Evolutionary conservation across 2,113 vertebrate genomes (phyloP), one percentile per base, ranked within the genome.

Genomic region (Prochilodus magdalenae): DNA sequence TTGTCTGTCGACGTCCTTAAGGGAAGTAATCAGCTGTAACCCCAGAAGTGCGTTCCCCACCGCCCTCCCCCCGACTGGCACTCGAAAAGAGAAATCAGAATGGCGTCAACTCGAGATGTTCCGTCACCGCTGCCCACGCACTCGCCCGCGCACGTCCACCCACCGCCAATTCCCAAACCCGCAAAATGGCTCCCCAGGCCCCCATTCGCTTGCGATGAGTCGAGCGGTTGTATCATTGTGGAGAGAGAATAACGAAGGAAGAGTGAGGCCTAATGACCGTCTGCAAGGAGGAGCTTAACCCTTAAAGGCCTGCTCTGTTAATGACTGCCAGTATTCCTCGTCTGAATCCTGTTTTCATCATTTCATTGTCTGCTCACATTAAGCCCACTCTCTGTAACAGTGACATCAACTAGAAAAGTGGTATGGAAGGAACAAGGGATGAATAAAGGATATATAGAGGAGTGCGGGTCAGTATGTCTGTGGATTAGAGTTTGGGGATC

Each of bases 1-100:
- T 78, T 69, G 79, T 66, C 72, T 75, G 72, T 75, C 51, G 66
- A 75, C 30, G 80, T 82, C 80, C 80, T 82, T 82, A 47, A 51
- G 79, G 75, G 74, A 67, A 77, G 51, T 74, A 81, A 85, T 85
- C 79, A 82, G 62, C 79, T 82, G 75, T 74, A 85, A 78, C 51
- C 84, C 53, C 79, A 85, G 84, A 85, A 81, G 84, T 63, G 29
- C 7, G 29, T 81, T 85, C 36, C 36, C 36, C 36, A n/a, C 36
- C 36, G 7, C 7, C 7, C 74, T 33, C 53, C 74, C 69, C 57
- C 73, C 57, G 57, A 85, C 62, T 73, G 69, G 40, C 84, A 82
- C 79, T 85, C 70, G 30, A 70, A 74, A 60, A 60, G 57, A 69
- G 75, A 79, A 85, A 85, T 85, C 79, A 74, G 69, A 81, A 82